Conservation (phyloP, 92 coral and sea anemone genomes). For the Pocillopora grandis region DNA sequence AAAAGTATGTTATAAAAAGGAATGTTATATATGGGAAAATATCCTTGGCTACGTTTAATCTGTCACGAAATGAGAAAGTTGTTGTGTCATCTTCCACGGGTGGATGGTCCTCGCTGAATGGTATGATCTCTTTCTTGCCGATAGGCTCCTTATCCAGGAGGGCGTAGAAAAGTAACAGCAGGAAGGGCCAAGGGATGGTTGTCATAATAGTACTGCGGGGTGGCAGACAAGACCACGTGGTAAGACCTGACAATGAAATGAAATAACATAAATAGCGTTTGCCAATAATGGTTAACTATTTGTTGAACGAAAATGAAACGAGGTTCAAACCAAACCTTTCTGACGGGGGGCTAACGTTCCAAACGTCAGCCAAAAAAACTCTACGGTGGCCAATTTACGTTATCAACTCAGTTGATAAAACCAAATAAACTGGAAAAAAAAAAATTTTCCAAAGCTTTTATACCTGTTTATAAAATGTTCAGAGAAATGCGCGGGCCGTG, state of each 20-base stretch:
- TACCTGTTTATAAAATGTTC: no score
- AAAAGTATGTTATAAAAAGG: conserved; percentile 75
- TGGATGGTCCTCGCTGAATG: not conserved
- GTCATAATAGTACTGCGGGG: conserved; percentile 58
- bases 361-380: no score
- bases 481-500: no score
- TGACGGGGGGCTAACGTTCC: no score
- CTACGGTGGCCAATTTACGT: no score
- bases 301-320: no score
- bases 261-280: not conserved
- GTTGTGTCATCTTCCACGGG: not conserved
- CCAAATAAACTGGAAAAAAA: no score
- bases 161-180: conserved; percentile 52
- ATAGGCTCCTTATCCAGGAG: conserved; percentile 60
- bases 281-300: no score
- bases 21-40: conserved; percentile 69
- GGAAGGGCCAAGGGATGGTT: conserved; percentile 70
- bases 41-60: conserved; percentile 47
- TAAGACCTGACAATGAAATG: conserved; percentile 46
- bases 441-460: no score
- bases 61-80: conserved; percentile 35
- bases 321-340: no score
- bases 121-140: not conserved
- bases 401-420: no score
- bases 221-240: conserved; percentile 69